Base-by-base conservation (phyloP, 2,113 vertebrate species). In the Cavia porcellus region DNA sequence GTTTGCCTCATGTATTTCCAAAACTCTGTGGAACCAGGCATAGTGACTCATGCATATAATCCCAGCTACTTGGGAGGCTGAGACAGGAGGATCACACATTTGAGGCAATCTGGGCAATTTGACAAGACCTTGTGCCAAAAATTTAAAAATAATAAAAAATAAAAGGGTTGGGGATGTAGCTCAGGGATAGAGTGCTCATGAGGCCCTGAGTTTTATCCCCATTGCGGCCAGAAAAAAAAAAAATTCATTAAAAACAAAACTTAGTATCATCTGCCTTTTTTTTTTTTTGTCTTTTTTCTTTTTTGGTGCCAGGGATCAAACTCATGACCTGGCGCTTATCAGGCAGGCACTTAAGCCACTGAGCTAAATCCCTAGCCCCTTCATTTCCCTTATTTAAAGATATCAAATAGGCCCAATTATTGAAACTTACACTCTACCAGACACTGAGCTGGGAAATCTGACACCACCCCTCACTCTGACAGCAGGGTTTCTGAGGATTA, bases 181-280 rank as follows among this genome's bases (percentile, higher is more conserved):
- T 80, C 47, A 80, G 28, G 47, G 77, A 22, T 52, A 52, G 47
- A 80, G 47, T 10, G 24, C 75, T 79, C 30, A 52, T 2, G 8
- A 52, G 77, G 30, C 77, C 47, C 47, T 55, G 8, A 15, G 30
- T 80, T 80, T 30, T 10, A 32, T 52, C 15, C 77, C 47, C 47
- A 80, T 30, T 28, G 50, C 50, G 3, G 5, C 74, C 77, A 35
- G 25, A 6, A 66, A 85, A 92, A 64, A 64, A 64, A 12, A 30
- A 22, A 22, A 55, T 84, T 55, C 83, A 87, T 80, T 95, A 57
- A 62, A 96, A 96, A 89, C 24, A 50, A 50, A 50, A n/a, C 35
- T 45, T 66, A n/a, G 38, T 47, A 20, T 59, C 75, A 35, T 59
- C 86, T 50, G 9, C 42, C 13, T 42, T 90, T 64, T 80, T 79